A percentile compares a stretch with the other conserved stretches of the same genome.
These are phyloP conservation scores for Catharus fuscescens DNA, from an alignment of 2,113 vertebrate genomes.

Conservation along the genomic window DNA sequence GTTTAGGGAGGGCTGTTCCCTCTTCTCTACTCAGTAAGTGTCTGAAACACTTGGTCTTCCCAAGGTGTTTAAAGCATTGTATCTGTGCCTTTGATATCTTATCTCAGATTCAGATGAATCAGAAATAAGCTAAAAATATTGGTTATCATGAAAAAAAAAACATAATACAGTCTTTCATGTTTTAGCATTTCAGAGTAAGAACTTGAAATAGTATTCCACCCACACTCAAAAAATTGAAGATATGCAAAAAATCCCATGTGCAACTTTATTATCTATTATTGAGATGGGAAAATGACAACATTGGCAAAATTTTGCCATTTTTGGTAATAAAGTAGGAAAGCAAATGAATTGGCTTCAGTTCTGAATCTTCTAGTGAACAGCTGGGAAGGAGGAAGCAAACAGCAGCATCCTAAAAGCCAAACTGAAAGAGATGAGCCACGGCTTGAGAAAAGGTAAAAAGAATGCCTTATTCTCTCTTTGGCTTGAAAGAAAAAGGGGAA, in stretches of 20 bases:
- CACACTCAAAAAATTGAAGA: constrained; percentile 53
- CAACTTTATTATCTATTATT: constrained; percentile 66
- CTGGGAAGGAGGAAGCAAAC: constrained; percentile 57
- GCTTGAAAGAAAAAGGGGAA: neutral
- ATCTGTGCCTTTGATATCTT: constrained; percentile 2
- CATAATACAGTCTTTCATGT: constrained; percentile 45
- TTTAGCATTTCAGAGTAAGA: constrained; percentile 58
- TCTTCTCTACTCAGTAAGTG: neutral
- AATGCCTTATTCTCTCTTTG: neutral
- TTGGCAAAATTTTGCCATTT: constrained; percentile 64
- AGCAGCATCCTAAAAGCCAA: constrained; percentile 42
- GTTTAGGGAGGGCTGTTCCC: neutral
- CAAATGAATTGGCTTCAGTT: constrained; percentile 42
- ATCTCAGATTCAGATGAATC: constrained; percentile 30
- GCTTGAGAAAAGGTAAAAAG: neutral
- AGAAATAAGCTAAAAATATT: constrained; percentile 63
- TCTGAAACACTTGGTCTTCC: neutral
- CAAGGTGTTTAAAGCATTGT: neutral
- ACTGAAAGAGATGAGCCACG: neutral
- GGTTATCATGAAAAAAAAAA: neutral
- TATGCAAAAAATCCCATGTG: constrained; percentile 54
- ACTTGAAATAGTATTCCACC: constrained; percentile 60
- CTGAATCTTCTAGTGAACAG: constrained; percentile 35
- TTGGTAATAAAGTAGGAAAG: constrained; percentile 65
- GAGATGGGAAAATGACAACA: constrained; percentile 60